Conservation (phyloP, 2,113 vertebrate genomes). For the Prietella phreatophila region DNA sequence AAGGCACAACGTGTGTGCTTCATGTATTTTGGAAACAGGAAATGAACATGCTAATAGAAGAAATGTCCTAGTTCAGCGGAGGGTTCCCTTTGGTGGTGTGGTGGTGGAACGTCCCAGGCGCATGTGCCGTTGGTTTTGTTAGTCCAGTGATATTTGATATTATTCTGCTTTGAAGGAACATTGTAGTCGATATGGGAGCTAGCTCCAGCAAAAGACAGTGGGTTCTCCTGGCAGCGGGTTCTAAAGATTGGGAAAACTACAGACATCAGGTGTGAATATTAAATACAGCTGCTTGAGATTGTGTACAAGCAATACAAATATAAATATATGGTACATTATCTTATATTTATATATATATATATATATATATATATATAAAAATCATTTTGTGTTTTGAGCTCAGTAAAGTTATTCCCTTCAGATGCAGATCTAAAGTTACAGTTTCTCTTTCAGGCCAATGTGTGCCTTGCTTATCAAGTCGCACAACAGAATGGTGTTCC, state of each 20-base stretch:
- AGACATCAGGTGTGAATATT: conserved; percentile 9
- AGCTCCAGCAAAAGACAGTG: neutral
- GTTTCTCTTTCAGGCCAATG: conserved; percentile 1
- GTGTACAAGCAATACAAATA: too few relatives aligned
- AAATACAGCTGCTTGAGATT: neutral
- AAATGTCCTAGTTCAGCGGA: neutral
- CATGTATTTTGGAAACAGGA: neutral
- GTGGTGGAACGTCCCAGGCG: neutral
- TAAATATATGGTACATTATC: too few relatives aligned
- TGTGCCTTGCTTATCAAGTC: neutral
- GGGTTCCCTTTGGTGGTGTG: neutral
- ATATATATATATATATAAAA: too few relatives aligned
- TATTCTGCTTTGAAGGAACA: neutral
- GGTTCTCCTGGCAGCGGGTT: conserved; percentile 13
- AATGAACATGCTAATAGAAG: neutral
- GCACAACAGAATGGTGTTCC: neutral
- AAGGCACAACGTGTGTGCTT: too few relatives aligned
- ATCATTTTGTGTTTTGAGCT: neutral
- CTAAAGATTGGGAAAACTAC: conserved; percentile 27
- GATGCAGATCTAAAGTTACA: neutral
- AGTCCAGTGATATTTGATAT: neutral
- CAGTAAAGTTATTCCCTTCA: neutral
- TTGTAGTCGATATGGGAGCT: neutral
- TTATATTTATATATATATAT: too few relatives aligned
- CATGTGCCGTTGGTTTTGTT: neutral